phyloP scores from a whole-genome alignment of 1,140 invertebrate genomes.

The Arion vulgaris region DNA sequence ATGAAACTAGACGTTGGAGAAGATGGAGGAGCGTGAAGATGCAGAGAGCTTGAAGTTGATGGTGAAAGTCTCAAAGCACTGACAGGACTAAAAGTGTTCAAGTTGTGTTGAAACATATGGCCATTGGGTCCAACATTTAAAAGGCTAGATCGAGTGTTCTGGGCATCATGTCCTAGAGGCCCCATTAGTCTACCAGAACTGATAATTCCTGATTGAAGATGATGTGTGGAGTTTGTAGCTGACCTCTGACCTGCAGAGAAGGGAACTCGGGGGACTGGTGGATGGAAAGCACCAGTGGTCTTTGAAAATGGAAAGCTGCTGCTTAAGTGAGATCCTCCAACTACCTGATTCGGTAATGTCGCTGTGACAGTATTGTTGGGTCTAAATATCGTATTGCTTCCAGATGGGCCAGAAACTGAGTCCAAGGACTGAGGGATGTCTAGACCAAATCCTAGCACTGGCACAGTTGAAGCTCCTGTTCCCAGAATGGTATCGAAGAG shows the following conservation, averaged over 20 bases:
- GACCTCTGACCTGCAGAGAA: constrained; percentile 34
- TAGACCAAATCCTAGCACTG: constrained; percentile 1
- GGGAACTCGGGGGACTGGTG: constrained; percentile 18
- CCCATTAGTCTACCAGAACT: constrained; percentile 2
- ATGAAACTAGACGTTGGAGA: constrained; percentile 51
- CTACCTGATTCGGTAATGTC: background rate
- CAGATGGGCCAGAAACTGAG: background rate
- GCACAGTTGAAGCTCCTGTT: constrained; percentile 37
- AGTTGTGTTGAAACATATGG: constrained; percentile 41
- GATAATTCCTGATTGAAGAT: constrained; percentile 52
- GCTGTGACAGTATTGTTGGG: constrained; percentile 22
- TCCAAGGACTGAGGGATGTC: constrained; percentile 3
- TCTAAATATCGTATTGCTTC: constrained; percentile 8
- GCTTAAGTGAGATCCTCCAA: constrained; percentile 18
- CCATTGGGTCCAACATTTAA: background rate
- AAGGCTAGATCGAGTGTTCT: background rate
- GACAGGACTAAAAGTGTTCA: constrained; percentile 31
- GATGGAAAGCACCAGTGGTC: constrained; percentile 33
- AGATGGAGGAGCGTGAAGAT: constrained; percentile 26
- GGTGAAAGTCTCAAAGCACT: constrained; percentile 20
- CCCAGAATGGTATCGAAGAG: constrained; percentile 56
- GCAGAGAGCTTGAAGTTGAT: constrained; percentile 9
- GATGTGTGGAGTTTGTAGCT: constrained; percentile 11
- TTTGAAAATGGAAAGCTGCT: constrained; percentile 32
- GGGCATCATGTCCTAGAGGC: background rate